Percentiles rank a stretch among this genome's conserved stretches.
phyloP scores from a whole-genome alignment of 2,113 vertebrate genomes.

The Clarias batrachus region DNA sequence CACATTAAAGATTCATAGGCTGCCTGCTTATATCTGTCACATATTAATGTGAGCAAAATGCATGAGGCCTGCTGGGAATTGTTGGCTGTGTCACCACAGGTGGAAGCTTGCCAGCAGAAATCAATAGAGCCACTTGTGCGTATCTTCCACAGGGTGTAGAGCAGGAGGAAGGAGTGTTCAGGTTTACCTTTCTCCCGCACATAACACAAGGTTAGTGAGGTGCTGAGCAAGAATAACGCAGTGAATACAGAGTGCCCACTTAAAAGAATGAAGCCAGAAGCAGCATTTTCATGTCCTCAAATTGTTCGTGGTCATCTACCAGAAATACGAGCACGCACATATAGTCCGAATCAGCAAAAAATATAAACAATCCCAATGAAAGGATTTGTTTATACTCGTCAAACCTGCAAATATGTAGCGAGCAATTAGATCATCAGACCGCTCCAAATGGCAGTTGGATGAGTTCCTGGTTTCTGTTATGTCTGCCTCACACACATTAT shows the following conservation, averaged over 20 bases:
- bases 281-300: neutral
- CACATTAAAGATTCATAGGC: constrained; percentile 58
- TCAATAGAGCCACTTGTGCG: constrained; percentile 53
- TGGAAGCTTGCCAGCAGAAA: constrained; percentile 50
- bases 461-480: constrained; percentile 24
- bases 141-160: constrained; percentile 28
- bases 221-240: constrained; percentile 7
- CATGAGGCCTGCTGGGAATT: constrained; percentile 45
- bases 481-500: constrained; percentile 15
- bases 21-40: constrained; percentile 54
- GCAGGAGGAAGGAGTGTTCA: neutral
- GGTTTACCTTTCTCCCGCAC: constrained; percentile 35
- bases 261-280: constrained; percentile 9
- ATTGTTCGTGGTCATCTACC: neutral
- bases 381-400: constrained; percentile 26
- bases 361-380: constrained; percentile 10
- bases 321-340: constrained; percentile 4
- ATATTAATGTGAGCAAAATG: constrained; percentile 58
- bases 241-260: neutral
- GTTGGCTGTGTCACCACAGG: constrained; percentile 44
- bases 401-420: constrained; percentile 20
- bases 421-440: constrained; percentile 5
- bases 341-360: neutral
- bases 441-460: constrained; percentile 14
- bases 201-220: neutral